These are phyloP conservation scores for Coelinius sp. DNA, from an alignment of 2,888 invertebrate genomes.

Conservation along the genomic window DNA sequence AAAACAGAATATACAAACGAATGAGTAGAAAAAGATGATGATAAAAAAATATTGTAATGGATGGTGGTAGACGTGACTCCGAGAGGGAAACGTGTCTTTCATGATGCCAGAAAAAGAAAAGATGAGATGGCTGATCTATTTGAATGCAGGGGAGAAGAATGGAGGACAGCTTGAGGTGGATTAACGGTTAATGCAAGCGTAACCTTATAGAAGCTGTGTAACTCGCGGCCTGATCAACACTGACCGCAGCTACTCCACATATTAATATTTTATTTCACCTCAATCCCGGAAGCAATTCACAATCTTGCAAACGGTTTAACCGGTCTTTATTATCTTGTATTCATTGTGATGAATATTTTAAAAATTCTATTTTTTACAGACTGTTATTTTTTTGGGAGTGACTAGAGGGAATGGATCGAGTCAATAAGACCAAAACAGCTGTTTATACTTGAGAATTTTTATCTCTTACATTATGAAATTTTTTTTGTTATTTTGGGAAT, in stretches of 20 bases:
- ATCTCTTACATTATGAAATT: too few species aligned
- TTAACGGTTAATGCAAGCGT: constrained; percentile 63
- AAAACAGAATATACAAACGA: constrained; percentile 8
- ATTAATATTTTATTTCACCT: constrained; percentile 19
- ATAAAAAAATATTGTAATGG: constrained; percentile 8
- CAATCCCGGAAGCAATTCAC: constrained; percentile 19
- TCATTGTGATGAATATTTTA: background rate
- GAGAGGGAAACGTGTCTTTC: constrained; percentile 20
- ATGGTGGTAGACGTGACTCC: background rate
- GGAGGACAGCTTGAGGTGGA: constrained; percentile 52
- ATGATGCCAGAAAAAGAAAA: constrained; percentile 43
- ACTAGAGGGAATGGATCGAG: too few species aligned
- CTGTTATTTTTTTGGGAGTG: background rate
- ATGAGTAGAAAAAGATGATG: constrained; percentile 19
- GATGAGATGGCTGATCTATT: background rate
- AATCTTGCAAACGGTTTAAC: background rate
- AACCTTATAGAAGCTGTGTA: constrained; percentile 60
- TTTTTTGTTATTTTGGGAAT: too few species aligned
- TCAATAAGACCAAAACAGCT: too few species aligned
- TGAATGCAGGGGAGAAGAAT: constrained; percentile 44
- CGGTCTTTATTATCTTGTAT: background rate
- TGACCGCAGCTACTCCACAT: constrained; percentile 40
- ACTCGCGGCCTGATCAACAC: constrained; percentile 41
- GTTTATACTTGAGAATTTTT: too few species aligned
- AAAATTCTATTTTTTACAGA: background rate